These are phyloP conservation scores for Torymus aiolomorphi DNA, from an alignment of 2,888 invertebrate species.

Conservation along the genomic window DNA sequence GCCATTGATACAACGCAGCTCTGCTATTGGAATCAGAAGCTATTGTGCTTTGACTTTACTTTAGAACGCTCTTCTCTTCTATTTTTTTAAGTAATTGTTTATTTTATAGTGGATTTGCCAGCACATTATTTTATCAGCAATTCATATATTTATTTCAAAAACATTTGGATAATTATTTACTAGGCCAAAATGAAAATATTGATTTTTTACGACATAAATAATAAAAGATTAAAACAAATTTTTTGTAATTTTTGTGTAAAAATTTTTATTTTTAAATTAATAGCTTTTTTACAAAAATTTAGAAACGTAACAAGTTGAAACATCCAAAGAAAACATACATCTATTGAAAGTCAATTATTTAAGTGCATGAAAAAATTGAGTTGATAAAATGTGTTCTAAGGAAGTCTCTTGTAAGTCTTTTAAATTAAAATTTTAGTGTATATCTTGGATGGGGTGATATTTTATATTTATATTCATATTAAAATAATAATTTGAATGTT, in stretches of 20 bases:
- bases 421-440: constrained; percentile 19
- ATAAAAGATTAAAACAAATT: too few species aligned
- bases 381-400: not conserved
- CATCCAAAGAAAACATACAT: too few species aligned
- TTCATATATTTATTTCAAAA: not conserved
- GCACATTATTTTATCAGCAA: constrained; percentile 4
- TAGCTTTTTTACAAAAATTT: not conserved
- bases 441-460: constrained; percentile 9
- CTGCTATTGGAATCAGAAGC: constrained; percentile 54
- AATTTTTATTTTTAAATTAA: too few species aligned
- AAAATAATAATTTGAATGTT: constrained; percentile 34
- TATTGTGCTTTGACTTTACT: constrained; percentile 49
- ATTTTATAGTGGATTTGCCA: not conserved
- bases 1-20: constrained; percentile 39
- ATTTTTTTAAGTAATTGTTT: constrained; percentile 7
- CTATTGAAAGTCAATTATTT: not conserved
- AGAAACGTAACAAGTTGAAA: not conserved
- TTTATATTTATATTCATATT: constrained; percentile 46
- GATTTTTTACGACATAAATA: too few species aligned
- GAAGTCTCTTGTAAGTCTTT: not conserved
- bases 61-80: constrained; percentile 27
- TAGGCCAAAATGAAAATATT: too few species aligned
- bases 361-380: not conserved
- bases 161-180: not conserved
- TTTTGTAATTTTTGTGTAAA: too few species aligned